These are phyloP conservation scores for Apamea anceps DNA, from an alignment of 2,888 invertebrate species.

Conservation along the genomic window DNA sequence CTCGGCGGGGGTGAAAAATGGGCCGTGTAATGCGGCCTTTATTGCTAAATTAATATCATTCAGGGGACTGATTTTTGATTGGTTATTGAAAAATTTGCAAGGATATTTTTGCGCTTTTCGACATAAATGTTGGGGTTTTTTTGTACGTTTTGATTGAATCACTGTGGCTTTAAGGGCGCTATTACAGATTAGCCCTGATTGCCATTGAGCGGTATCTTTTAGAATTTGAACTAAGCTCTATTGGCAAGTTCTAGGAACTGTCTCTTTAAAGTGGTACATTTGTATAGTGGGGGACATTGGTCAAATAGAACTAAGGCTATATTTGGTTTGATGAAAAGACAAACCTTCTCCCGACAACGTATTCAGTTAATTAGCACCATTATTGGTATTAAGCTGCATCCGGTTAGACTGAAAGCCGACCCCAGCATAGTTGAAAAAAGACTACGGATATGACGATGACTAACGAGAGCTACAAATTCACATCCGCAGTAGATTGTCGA, in stretches of 20 bases:
- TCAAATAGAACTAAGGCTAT: background rate
- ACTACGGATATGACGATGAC: too few relatives aligned
- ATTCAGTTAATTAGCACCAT: too few relatives aligned
- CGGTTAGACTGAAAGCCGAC: too few relatives aligned
- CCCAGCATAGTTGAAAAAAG: too few relatives aligned
- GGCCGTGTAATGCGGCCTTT: conserved; percentile 72
- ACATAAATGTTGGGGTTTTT: conserved; percentile 3
- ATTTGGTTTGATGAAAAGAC: too few relatives aligned
- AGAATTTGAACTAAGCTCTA: background rate
- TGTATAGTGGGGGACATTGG: too few relatives aligned
- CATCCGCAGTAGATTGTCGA: background rate
- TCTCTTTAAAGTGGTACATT: background rate
- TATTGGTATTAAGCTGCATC: too few relatives aligned
- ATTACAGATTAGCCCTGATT: background rate
- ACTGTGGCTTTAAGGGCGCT: background rate
- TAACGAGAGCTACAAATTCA: background rate
- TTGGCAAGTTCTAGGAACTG: background rate
- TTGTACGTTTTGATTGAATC: conserved; percentile 16
- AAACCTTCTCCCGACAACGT: background rate
- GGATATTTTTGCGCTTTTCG: conserved; percentile 52
- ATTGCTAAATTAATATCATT: conserved; percentile 78
- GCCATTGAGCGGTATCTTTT: background rate
- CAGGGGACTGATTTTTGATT: conserved; percentile 68
- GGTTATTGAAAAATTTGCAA: conserved; percentile 71
- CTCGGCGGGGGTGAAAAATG: conserved; percentile 74